phyloP scores from a whole-genome alignment of 2,797 vertebrate species.

The Scleropages formosus region DNA sequence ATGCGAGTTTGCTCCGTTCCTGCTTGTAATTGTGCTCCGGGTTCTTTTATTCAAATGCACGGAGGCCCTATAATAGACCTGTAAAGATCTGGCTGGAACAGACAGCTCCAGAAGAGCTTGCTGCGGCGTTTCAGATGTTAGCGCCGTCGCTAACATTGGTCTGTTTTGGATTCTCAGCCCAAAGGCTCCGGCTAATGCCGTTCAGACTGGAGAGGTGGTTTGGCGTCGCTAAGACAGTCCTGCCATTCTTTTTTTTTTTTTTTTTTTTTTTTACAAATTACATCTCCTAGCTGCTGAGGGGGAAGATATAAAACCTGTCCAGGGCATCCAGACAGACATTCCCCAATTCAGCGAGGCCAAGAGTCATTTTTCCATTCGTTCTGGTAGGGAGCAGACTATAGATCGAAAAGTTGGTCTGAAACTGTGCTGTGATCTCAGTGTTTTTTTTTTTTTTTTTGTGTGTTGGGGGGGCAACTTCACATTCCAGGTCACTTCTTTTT shows the following conservation, averaged over 20 bases:
- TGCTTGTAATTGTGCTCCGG: conserved; percentile 21
- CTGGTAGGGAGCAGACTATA: neutral
- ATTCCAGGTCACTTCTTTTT: neutral
- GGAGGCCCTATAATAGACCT: neutral
- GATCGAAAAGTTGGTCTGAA: conserved; percentile 11
- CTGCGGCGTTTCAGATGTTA: neutral
- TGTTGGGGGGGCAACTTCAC: neutral
- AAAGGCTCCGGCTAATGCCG: neutral
- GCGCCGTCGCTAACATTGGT: neutral
- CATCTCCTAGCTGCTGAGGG: conserved; percentile 4
- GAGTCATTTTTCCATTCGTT: conserved; percentile 9
- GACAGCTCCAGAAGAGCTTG: neutral
- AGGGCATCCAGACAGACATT: neutral
- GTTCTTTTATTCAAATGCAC: neutral
- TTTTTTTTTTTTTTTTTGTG: too few species aligned
- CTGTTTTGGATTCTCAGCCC: neutral
- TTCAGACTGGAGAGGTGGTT: neutral
- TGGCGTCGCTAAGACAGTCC: neutral
- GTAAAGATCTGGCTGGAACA: neutral
- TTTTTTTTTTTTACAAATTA: neutral
- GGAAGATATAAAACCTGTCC: neutral
- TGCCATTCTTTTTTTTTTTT: too few species aligned
- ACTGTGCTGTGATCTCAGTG: neutral
- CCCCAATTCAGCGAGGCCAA: neutral
- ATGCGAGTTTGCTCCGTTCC: conserved; percentile 19